Percentiles rank a stretch among this genome's conserved stretches.
Conservation (phyloP, 2,797 vertebrate genomes). For the Gymnothorax reevesii region DNA sequence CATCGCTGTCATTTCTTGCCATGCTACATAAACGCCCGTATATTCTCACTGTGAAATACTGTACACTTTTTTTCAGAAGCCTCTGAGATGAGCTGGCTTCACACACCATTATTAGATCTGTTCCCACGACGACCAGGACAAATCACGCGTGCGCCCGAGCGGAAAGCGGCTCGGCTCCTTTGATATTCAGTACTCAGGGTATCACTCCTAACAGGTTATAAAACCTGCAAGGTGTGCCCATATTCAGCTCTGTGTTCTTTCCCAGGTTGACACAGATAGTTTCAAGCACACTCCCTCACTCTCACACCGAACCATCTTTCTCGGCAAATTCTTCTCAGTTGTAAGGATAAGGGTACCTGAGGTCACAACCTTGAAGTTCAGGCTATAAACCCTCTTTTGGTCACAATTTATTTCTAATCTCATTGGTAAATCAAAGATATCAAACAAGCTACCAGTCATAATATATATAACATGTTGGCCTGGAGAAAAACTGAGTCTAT, state of each 20-base stretch:
- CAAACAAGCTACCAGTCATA: not conserved
- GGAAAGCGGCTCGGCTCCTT: not conserved
- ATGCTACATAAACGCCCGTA: too few species aligned
- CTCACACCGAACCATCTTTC: not conserved
- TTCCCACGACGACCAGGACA: not conserved
- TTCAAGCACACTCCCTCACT: conserved; percentile 12
- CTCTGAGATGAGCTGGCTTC: not conserved
- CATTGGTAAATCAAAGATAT: not conserved
- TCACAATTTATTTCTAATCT: not conserved
- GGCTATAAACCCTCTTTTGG: not conserved
- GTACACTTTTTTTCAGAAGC: not conserved
- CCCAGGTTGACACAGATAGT: not conserved
- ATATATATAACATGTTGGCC: not conserved
- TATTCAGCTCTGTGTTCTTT: not conserved
- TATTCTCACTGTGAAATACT: not conserved
- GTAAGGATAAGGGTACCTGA: too few species aligned
- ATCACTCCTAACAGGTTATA: conserved; percentile 46
- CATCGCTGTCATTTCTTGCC: too few species aligned
- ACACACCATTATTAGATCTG: not conserved
- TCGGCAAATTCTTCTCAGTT: not conserved
- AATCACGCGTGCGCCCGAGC: not conserved
- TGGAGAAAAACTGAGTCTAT: not conserved
- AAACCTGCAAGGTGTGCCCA: conserved; percentile 37
- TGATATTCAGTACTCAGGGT: conserved; percentile 10
- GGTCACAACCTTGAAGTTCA: not conserved